A percentile compares a stretch with the other conserved stretches of the same genome.
These are phyloP conservation scores for Synergus umbraculus DNA, from an alignment of 2,888 invertebrate species.

Conservation along the genomic window DNA sequence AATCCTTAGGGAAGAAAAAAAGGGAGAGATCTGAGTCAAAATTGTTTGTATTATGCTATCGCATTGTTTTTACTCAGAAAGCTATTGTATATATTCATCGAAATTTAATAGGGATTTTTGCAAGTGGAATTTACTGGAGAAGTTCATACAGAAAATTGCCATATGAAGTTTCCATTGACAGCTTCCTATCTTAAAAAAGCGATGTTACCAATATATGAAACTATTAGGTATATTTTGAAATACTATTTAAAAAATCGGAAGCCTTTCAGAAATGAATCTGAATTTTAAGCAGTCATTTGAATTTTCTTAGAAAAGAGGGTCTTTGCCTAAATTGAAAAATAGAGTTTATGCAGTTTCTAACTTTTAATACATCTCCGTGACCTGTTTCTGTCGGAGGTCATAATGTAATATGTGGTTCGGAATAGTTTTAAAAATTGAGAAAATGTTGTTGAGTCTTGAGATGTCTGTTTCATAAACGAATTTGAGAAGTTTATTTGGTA, in stretches of 20 bases:
- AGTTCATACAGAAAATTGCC: no score
- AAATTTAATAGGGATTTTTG: no score
- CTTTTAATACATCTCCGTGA: background rate
- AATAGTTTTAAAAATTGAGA: background rate
- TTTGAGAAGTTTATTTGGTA: constrained; percentile 1
- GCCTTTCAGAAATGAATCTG: background rate
- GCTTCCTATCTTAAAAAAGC: no score
- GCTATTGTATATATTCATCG: no score
- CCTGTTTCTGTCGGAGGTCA: background rate
- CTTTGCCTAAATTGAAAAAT: background rate
- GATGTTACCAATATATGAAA: no score
- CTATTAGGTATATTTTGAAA: no score
- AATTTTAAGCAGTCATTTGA: background rate
- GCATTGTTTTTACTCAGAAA: no score
- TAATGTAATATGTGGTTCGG: constrained; percentile 4
- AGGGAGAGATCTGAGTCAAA: background rate
- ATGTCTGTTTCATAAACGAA: constrained; percentile 9
- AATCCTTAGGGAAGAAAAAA: background rate
- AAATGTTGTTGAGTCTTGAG: background rate
- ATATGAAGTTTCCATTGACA: no score
- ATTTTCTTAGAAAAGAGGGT: background rate
- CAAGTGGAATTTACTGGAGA: no score
- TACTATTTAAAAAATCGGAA: background rate
- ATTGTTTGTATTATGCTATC: no score
- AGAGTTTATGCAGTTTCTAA: background rate